Conservation (phyloP, 2,113 vertebrate species). For the Pithys albifrons region DNA sequence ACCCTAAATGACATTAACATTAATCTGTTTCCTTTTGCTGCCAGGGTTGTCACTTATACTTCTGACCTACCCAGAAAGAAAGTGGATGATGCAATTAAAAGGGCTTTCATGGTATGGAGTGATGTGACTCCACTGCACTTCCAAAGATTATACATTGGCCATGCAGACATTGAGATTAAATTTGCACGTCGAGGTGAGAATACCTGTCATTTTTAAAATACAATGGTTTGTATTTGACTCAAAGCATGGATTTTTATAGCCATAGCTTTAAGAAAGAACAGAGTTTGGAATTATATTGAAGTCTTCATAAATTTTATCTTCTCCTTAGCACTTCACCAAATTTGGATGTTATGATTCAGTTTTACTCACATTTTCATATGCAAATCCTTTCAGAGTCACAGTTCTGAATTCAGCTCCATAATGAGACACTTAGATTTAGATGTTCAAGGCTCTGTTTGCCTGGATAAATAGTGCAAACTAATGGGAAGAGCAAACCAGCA, state of each 20-base stretch:
- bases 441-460: background rate
- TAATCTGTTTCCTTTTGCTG: background rate
- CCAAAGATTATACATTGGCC: fast-evolving
- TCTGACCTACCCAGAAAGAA: background rate
- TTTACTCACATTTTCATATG: background rate
- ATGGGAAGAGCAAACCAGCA: background rate
- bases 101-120: conserved; percentile 70
- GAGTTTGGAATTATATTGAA: background rate
- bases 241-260: background rate
- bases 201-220: background rate
- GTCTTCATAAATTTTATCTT: background rate
- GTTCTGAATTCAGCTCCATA: background rate
- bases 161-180: conserved; percentile 70
- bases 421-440: background rate
- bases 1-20: background rate
- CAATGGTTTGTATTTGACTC: background rate
- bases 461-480: background rate
- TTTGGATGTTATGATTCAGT: background rate
- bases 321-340: background rate
- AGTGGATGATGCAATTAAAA: conserved; percentile 61
- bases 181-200: conserved; percentile 70
- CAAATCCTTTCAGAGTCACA: background rate
- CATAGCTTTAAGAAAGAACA: background rate
- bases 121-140: conserved; percentile 67
- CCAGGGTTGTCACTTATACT: conserved; percentile 65